Conservation (phyloP, 2,113 vertebrate genomes). For the Hypanus sabinus region DNA sequence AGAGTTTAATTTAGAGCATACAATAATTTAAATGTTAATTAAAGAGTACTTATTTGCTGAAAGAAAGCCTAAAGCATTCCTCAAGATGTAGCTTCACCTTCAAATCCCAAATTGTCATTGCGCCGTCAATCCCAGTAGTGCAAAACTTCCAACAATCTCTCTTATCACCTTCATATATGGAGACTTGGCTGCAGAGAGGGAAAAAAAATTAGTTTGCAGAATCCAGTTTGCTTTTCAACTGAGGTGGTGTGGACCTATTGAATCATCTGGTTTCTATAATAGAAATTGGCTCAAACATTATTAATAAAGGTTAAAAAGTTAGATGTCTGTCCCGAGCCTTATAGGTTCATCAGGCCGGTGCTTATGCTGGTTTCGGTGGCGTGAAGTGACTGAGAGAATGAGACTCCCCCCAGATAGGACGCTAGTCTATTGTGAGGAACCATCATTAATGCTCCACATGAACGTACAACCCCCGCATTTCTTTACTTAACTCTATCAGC, state of each 20-base stretch:
- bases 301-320: no score
- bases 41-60: background rate
- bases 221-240: background rate
- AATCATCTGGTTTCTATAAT: background rate
- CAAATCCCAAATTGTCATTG: constrained; percentile 98
- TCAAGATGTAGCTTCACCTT: constrained; percentile 63
- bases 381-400: no score
- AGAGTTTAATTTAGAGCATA: background rate
- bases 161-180: constrained; percentile 97
- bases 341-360: no score
- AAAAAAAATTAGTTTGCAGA: background rate
- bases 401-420: no score
- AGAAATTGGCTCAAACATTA: background rate
- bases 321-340: no score
- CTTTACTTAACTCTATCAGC: background rate
- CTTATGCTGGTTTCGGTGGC: no score
- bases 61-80: background rate
- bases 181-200: constrained; percentile 79
- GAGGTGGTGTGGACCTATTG: background rate
- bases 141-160: constrained; percentile 97
- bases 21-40: background rate
- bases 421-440: no score
- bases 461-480: background rate
- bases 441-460: background rate
- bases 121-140: constrained; percentile 97